phyloP scores from a whole-genome alignment of 2,888 invertebrate species.

The Lasioglossum vierecki region DNA sequence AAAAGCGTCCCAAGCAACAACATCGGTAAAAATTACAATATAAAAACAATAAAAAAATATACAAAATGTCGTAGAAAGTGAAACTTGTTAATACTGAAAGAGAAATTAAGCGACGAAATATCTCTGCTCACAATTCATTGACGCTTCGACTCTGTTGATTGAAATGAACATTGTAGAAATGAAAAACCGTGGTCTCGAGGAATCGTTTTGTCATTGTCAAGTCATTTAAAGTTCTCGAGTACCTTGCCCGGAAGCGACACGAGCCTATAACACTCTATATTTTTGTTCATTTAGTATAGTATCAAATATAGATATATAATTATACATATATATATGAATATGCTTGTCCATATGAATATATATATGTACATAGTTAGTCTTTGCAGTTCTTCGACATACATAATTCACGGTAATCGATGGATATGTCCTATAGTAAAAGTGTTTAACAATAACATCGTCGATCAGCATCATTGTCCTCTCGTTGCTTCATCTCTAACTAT shows the following conservation, averaged over 20 bases:
- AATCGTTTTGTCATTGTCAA: constrained; percentile 50
- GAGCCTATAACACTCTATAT: constrained; percentile 41
- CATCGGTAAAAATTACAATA: background rate
- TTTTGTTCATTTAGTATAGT: constrained; percentile 60
- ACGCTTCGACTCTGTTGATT: background rate
- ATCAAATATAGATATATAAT: constrained; percentile 76
- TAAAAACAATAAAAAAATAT: background rate
- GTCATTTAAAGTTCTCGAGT: constrained; percentile 38
- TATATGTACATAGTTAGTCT: constrained; percentile 48
- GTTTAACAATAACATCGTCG: constrained; percentile 59
- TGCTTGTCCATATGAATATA: constrained; percentile 64
- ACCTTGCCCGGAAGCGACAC: constrained; percentile 42
- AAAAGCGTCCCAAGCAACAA: background rate
- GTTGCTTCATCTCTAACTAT: background rate
- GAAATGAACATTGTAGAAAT: background rate
- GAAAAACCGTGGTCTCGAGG: constrained; percentile 14
- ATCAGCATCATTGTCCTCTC: constrained; percentile 1
- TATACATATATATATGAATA: constrained; percentile 48
- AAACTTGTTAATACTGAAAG: background rate
- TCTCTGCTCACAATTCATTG: background rate
- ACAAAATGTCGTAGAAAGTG: background rate
- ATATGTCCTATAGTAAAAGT: constrained; percentile 62
- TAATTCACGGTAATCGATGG: constrained; percentile 61
- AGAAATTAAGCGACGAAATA: background rate
- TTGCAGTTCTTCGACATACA: constrained; percentile 57